Evolutionary conservation across 2,113 vertebrate genomes (phyloP).

Genomic region (Serinus canaria): DNA sequence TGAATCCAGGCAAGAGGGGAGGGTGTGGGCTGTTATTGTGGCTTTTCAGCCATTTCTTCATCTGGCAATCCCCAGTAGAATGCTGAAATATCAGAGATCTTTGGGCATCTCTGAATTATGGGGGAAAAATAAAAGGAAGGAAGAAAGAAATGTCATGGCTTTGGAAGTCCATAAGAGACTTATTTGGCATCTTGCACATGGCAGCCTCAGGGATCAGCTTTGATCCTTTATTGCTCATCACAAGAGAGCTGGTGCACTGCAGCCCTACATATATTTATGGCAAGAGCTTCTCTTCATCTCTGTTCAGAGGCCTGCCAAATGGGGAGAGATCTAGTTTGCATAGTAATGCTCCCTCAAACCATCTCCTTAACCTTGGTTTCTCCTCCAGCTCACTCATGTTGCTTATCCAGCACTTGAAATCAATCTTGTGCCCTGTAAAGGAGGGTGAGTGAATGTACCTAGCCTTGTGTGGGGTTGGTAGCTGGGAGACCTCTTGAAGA

Average conservation of each 20-base stretch:
- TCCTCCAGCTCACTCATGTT: neutral
- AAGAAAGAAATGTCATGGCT: neutral
- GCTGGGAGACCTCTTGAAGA: neutral
- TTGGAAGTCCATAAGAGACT: neutral
- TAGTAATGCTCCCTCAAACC: neutral
- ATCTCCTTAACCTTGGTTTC: neutral
- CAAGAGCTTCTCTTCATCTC: neutral
- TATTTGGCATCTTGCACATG: neutral
- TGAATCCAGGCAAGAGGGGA: neutral
- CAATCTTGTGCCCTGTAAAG: neutral
- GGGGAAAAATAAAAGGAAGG: no score
- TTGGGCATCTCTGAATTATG: neutral
- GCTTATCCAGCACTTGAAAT: neutral
- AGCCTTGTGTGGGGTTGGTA: neutral
- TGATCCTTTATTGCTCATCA: neutral
- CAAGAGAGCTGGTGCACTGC: neutral
- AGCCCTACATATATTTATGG: neutral
- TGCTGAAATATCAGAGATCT: neutral
- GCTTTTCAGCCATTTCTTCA: neutral
- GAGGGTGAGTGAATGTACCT: neutral
- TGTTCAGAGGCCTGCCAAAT: neutral
- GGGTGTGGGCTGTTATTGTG: neutral
- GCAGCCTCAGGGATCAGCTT: neutral
- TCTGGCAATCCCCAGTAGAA: neutral
- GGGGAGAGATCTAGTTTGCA: neutral